Conservation (phyloP, 2,113 vertebrate genomes). For the Regulus satrapa region DNA sequence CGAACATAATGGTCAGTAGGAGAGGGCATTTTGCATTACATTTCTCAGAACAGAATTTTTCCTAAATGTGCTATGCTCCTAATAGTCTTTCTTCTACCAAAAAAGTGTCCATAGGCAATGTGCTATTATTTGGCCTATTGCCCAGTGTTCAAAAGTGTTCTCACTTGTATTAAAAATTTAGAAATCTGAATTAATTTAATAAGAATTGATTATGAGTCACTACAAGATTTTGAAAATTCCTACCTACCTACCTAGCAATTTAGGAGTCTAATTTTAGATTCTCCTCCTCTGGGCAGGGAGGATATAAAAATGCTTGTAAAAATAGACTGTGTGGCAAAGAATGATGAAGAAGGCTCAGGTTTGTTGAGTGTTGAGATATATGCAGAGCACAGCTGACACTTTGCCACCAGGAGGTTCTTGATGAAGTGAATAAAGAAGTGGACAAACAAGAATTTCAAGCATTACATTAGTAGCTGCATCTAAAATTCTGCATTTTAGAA, state of each 20-base stretch:
- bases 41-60: not conserved
- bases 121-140: not conserved
- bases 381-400: not conserved
- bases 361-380: not conserved
- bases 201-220: constrained; percentile 25
- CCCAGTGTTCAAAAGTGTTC: not conserved
- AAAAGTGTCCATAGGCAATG: not conserved
- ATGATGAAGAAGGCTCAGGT: not conserved
- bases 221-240: constrained; percentile 2
- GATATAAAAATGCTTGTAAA: not conserved
- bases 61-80: not conserved
- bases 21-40: not conserved
- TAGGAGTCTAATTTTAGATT: not conserved
- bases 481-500: not conserved
- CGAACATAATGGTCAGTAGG: not conserved
- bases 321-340: not conserved
- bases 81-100: not conserved
- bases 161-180: not conserved
- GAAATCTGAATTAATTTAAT: constrained; percentile 3
- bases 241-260: not conserved
- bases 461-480: not conserved
- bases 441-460: not conserved
- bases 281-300: not conserved
- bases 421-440: not conserved
- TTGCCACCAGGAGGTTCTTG: not conserved